Base-by-base conservation (phyloP, 2,113 vertebrate genomes). In the Alouatta palliata region DNA sequence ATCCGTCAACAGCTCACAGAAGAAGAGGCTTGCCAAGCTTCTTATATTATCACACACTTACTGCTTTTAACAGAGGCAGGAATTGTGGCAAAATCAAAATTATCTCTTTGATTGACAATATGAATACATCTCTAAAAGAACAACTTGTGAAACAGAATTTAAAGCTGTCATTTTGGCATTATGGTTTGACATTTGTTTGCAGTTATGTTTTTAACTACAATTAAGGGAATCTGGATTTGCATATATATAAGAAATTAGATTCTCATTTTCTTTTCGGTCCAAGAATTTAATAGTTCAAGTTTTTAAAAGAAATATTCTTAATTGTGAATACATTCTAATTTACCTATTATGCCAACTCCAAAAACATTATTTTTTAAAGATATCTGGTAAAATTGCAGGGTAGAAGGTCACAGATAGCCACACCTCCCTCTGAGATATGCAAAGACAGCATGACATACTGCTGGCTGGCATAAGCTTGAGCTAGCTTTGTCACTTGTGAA, bases 161-260 rank as follows among this genome's bases (percentile, higher is more conserved):
- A 96, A 93, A 96, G 87, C 94, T 96, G 88, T 97, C 90, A 8
- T 93, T 96, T 97, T 94, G 94, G 81, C 91, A 83, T 89, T 91
- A 87, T 70, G 79, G 54, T 68, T 96, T 96, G 93, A 97, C 91
- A 86, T 90, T 97, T 96, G 95, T 94, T 98, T 97, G 90, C 91
- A 96, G 90, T 96, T 95, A 89, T 13, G 52, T 88, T 94, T 92
- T 96, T 70, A 96, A 94, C 90, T 93, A 19, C 86, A 96, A 87
- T 91, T 93, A 96, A 97, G 70, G 14, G 20, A 97, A 89, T 86
- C n/a, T 92, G 70, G n/a, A 56, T 68, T 89, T 84, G 45, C 45
- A 14, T 76, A 20, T 87, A 37, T 83, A 43, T 92, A 80, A 87
- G 76, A 96, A 96, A 96, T 94, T 80, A 83, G 73, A 87, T 83